phyloP scores from a whole-genome alignment of 2,888 invertebrate species.

The Euspilapteryx auroguttella region DNA sequence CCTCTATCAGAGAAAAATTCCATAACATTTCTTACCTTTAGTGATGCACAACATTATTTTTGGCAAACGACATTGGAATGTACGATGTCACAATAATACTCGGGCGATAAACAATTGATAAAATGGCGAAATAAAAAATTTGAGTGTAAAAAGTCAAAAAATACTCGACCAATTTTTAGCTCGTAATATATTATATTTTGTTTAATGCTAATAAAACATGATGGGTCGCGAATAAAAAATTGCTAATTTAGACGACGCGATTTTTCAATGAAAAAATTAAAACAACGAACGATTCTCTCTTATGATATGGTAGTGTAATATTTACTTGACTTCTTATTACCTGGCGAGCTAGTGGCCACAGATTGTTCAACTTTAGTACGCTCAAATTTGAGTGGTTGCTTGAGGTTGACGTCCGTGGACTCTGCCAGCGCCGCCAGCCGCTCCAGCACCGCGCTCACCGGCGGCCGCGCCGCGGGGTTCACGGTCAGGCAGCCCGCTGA shows the following conservation, averaged over 20 bases:
- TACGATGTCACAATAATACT: conserved; percentile 35
- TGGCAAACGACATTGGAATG: conserved; percentile 49
- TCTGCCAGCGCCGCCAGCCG: conserved; percentile 87
- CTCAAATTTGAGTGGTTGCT: conserved; percentile 74
- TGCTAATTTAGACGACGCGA: no score
- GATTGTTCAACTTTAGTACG: conserved; percentile 65
- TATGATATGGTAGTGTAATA: conserved; percentile 64
- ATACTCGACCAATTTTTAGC: conserved; percentile 62
- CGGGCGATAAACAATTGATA: conserved; percentile 11
- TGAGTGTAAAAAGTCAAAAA: conserved; percentile 64
- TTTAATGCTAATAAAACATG: conserved; percentile 43
- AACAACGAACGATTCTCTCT: conserved; percentile 34
- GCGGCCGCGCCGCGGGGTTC: conserved; percentile 81
- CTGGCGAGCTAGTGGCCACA: conserved; percentile 65
- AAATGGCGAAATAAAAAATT: conserved; percentile 49
- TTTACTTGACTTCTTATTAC: conserved; percentile 64
- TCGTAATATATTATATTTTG: conserved; percentile 33
- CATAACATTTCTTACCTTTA: conserved; percentile 52
- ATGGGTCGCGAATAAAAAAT: no score
- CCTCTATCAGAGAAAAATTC: conserved; percentile 43
- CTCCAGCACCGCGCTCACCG: conserved; percentile 79
- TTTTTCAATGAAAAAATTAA: neutral
- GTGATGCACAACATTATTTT: conserved; percentile 35
- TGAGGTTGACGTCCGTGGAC: conserved; percentile 79
- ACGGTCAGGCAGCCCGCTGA: conserved; percentile 76